Conservation (phyloP, 2,797 vertebrate species). For the Anas capensis region DNA sequence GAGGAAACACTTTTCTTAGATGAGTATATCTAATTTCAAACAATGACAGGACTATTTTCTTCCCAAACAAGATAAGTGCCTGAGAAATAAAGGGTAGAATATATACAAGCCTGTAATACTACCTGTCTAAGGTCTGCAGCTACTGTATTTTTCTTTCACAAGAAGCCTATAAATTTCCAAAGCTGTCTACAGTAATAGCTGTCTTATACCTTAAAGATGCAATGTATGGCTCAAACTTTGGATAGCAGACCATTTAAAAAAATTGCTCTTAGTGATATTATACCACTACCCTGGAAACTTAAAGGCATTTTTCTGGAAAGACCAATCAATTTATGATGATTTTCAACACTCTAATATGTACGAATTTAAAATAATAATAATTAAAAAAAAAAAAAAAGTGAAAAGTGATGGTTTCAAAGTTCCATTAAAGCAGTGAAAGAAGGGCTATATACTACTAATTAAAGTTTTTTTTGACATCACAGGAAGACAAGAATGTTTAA, state of each 20-base stretch:
- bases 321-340: neutral
- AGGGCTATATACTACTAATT: neutral
- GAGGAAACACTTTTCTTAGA: constrained; percentile 44
- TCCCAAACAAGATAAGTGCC: neutral
- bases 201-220: constrained; percentile 47
- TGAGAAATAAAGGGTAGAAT: constrained; percentile 33
- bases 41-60: constrained; percentile 54
- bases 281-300: constrained; percentile 34
- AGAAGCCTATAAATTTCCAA: constrained; percentile 55
- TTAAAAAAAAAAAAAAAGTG: neutral
- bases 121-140: constrained; percentile 36
- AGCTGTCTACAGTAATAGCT: constrained; percentile 51
- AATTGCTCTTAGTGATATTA: constrained; percentile 44
- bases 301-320: constrained; percentile 45
- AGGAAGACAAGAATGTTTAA: neutral
- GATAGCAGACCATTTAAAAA: constrained; percentile 52
- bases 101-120: constrained; percentile 13
- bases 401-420: neutral
- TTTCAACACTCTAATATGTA: constrained; percentile 31
- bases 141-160: constrained; percentile 52
- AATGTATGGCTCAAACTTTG: constrained; percentile 43
- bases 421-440: neutral
- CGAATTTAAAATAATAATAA: neutral
- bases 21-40: constrained; percentile 57
- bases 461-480: neutral